Percentiles rank a stretch among this genome's conserved stretches.
phyloP scores from a whole-genome alignment of 2,113 vertebrate genomes.

The Zingel zingel region DNA sequence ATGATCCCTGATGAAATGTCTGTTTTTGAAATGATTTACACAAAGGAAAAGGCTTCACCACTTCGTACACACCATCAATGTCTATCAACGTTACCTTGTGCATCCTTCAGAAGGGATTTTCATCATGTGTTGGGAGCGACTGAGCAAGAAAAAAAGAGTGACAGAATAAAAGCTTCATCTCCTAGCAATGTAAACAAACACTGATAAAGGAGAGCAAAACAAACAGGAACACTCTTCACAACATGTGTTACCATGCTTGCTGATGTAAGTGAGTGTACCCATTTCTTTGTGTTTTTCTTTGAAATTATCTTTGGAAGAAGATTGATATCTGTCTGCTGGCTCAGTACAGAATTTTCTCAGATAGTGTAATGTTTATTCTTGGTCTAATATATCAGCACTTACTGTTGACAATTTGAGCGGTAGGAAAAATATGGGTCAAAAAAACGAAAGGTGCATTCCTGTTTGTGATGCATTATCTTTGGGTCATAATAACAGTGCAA shows the following conservation, averaged over 20 bases:
- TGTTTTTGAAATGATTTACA: constrained; percentile 6
- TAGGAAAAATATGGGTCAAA: constrained; percentile 27
- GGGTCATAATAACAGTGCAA: not conserved
- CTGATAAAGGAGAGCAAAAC: constrained; percentile 38
- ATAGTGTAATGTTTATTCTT: constrained; percentile 27
- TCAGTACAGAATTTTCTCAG: constrained; percentile 5
- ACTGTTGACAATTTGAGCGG: constrained; percentile 21
- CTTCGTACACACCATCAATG: not conserved
- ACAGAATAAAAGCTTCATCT: constrained; percentile 35
- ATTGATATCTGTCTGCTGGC: constrained; percentile 22
- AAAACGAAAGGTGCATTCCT: not conserved
- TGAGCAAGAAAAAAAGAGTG: not conserved
- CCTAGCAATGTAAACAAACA: constrained; percentile 63
- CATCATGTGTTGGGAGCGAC: constrained; percentile 31
- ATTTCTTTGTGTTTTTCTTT: constrained; percentile 8
- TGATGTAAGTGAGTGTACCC: not conserved
- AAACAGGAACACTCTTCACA: constrained; percentile 33
- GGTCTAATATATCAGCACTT: constrained; percentile 23
- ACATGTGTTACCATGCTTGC: constrained; percentile 3
- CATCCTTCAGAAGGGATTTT: constrained; percentile 31
- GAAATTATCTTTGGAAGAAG: constrained; percentile 5
- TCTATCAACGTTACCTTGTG: constrained; percentile 41
- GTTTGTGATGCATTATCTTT: not conserved
- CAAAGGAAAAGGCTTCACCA: constrained; percentile 13
- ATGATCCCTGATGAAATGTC: constrained; percentile 43